A percentile compares a stretch with the other conserved stretches of the same genome.
phyloP scores from a whole-genome alignment of 2,113 vertebrate genomes.

The Chloropsis cyanopogon region DNA sequence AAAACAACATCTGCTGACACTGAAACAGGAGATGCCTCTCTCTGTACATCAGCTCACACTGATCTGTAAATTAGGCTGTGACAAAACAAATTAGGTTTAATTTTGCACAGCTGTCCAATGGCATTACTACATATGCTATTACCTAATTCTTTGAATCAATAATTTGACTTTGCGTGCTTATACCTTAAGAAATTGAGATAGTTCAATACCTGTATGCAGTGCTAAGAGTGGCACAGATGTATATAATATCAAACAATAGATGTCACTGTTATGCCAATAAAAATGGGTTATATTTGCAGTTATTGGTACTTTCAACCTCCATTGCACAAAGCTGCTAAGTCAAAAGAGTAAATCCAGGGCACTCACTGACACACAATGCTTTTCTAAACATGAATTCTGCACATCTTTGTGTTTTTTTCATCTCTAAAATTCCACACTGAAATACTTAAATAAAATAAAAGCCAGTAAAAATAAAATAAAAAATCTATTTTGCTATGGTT shows the following conservation, averaged over 20 bases:
- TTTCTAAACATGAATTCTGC: neutral
- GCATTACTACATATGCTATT: neutral
- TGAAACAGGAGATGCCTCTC: neutral
- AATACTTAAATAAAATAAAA: neutral
- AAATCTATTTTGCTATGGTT: neutral
- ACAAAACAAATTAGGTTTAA: conserved; percentile 38
- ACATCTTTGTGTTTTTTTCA: neutral
- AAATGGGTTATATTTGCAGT: conserved; percentile 49
- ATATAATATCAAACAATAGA: conserved; percentile 67
- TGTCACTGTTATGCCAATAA: conserved; percentile 73
- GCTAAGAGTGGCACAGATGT: conserved; percentile 20
- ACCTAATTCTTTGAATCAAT: conserved; percentile 18
- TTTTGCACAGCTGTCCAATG: conserved; percentile 11
- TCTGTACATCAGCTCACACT: neutral
- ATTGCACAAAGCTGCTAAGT: conserved; percentile 15
- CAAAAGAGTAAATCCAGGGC: neutral
- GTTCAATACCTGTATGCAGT: neutral
- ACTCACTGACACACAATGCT: neutral
- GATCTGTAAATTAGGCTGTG: conserved; percentile 40
- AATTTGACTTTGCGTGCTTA: neutral
- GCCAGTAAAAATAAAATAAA: neutral
- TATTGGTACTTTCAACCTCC: conserved; percentile 44
- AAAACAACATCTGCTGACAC: neutral
- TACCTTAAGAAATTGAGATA: neutral
- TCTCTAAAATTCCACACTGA: neutral